phyloP scores from a whole-genome alignment of 2,797 vertebrate species.

The Sebastes hubbsi region DNA sequence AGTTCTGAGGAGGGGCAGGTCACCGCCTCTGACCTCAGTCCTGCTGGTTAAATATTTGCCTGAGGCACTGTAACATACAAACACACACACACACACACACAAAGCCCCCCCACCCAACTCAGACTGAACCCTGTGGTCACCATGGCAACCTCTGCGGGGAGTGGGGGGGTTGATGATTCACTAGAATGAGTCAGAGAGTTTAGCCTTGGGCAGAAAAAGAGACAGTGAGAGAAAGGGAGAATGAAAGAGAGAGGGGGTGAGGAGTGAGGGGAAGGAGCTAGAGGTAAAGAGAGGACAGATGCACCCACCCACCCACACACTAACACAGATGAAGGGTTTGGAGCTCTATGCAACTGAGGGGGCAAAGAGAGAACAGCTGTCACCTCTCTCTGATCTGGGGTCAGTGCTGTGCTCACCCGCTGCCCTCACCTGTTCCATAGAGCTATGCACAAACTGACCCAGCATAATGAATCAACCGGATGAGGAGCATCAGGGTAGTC shows the following conservation, averaged over 20 bases:
- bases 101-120: conserved; percentile 21
- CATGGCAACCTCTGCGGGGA: conserved; percentile 67
- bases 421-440: conserved; percentile 63
- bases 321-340: conserved; percentile 27
- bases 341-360: conserved; percentile 25
- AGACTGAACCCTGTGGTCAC: conserved; percentile 64
- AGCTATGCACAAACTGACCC: conserved; percentile 11
- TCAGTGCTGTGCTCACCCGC: conserved; percentile 29
- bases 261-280: conserved; percentile 29
- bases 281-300: conserved; percentile 56
- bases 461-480: background rate
- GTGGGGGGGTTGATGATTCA: conserved; percentile 61
- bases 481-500: background rate
- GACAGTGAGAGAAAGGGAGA: conserved; percentile 53
- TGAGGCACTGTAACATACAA: conserved; percentile 51
- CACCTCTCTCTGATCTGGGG: conserved; percentile 51
- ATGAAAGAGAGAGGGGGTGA: conserved; percentile 50
- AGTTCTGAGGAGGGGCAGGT: conserved; percentile 13
- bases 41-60: conserved; percentile 30
- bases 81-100: conserved; percentile 18
- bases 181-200: conserved; percentile 79
- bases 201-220: conserved; percentile 76
- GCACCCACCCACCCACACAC: background rate
- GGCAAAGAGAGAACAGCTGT: conserved; percentile 62
- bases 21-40: conserved; percentile 61